Percentiles rank a stretch among this genome's conserved stretches.
phyloP scores from a whole-genome alignment of 1,140 invertebrate genomes.

The Microplitis mediator region DNA sequence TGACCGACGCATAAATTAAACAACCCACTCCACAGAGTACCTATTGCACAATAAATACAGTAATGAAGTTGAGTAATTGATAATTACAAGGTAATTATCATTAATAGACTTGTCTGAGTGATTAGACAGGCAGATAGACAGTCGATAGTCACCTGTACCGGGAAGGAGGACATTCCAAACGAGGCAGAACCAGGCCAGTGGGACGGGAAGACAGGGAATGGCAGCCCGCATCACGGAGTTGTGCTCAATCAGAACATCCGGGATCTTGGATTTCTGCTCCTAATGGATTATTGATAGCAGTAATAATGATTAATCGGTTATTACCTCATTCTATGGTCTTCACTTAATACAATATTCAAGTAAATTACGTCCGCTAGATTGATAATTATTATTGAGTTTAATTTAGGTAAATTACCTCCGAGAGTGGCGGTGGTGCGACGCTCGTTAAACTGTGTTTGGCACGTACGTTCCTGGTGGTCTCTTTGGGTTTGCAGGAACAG shows the following conservation, averaged over 20 bases:
- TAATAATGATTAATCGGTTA: slow-evolving; percentile 26
- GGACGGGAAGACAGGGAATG: slow-evolving; percentile 85
- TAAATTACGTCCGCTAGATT: background rate
- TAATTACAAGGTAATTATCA: background rate
- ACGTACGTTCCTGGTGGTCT: slow-evolving; percentile 50
- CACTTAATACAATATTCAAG: background rate
- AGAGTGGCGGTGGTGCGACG: slow-evolving; percentile 51
- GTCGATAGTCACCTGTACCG: slow-evolving; percentile 73
- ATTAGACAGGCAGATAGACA: slow-evolving; percentile 16
- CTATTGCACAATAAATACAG: slow-evolving; percentile 61
- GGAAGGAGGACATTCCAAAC: slow-evolving; percentile 85
- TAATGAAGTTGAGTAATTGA: background rate
- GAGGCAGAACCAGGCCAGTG: slow-evolving; percentile 84
- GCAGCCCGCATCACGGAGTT: slow-evolving; percentile 84
- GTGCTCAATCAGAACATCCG: slow-evolving; percentile 77
- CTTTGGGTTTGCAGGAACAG: slow-evolving; percentile 36
- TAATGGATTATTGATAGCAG: slow-evolving; percentile 43
- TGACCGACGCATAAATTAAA: slow-evolving; percentile 88
- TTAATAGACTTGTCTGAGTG: slow-evolving; percentile 3
- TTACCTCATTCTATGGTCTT: background rate
- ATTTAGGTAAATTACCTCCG: slow-evolving; percentile 3
- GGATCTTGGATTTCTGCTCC: slow-evolving; percentile 82
- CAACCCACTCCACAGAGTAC: slow-evolving; percentile 85
- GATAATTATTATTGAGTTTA: background rate
- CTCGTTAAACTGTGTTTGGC: slow-evolving; percentile 61